Evolutionary conservation across 2,888 invertebrate genomes (phyloP), one percentile per base, ranked within the genome.

Genomic region (Tetranychus truncatus): DNA sequence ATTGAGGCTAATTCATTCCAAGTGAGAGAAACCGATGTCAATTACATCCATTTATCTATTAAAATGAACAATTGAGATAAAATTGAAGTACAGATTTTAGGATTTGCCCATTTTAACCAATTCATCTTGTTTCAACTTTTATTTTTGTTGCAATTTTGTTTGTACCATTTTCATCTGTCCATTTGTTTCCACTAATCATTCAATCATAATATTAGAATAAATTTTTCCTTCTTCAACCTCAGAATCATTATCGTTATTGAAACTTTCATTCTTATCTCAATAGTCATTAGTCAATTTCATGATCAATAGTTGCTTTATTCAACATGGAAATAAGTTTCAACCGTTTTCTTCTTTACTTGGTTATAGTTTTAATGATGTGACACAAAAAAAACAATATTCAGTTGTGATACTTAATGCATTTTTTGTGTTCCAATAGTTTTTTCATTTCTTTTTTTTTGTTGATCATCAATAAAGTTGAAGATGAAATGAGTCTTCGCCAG

Each of bases 341-440:
- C 15, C 1, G 9, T 15, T 55, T 55, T 15, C 55, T 15, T 55
- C 3, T 55, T n/a, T n/a, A n/a, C n/a, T n/a, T 55, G 55, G 55
- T 55, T 55, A 55, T 6, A 55, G 55, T 55, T 55, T 5, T 55
- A 15, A 55, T 69, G 69, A 21, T 69, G 69, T 21, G n/a, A n/a
- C 4, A n/a, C 66, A 21, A 20, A 21, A 20, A 21, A n/a, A 20
- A 21, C 1, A 69, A 20, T 21, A 69, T 69, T 69, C 11, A 69
- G 69, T 69, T 69, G n/a, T 69, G 69, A 69, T 8, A 4, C 55
- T 45, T 73, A 18, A 44, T 55, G 44, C 73, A 46, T 46, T 73
- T 73, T 73, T 73, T 45, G 21, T 20, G 20, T 73, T 73, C 55
- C n/a, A 45, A 20, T 18, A 20, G n/a, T 15, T 73, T 24, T 73